Percentiles rank a stretch among this genome's conserved stretches.
phyloP scores from a whole-genome alignment of 1,140 invertebrate genomes.

The Sycobia sp. region DNA sequence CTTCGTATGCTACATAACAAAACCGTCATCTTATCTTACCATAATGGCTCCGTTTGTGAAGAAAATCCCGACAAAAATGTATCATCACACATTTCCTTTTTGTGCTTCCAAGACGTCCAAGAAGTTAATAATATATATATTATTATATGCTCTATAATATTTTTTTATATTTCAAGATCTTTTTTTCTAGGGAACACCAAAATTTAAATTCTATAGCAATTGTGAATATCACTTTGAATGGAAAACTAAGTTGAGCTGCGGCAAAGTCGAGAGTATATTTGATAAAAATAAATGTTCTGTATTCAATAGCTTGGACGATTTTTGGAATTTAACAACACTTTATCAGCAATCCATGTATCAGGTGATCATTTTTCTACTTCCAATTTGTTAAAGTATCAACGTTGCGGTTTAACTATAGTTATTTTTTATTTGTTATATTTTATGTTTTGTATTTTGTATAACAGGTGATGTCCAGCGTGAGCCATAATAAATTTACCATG shows the following conservation, averaged over 20 bases:
- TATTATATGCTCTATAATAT: background rate
- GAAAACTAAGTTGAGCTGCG: background rate
- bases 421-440: too few species aligned
- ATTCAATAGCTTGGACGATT: background rate
- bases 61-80: background rate
- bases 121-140: background rate
- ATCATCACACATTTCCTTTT: background rate
- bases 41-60: background rate
- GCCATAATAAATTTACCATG: background rate
- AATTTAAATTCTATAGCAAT: background rate
- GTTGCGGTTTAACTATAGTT: too few species aligned
- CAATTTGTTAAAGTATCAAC: too few species aligned
- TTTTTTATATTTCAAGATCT: background rate
- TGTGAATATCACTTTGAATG: slow-evolving; percentile 2
- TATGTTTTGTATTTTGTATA: too few species aligned
- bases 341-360: too few species aligned
- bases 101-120: background rate
- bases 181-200: background rate
- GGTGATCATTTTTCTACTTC: too few species aligned
- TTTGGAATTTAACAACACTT: background rate
- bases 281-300: background rate
- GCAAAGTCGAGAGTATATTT: background rate
- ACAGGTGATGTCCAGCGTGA: too few species aligned
- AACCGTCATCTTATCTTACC: background rate
- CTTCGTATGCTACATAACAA: background rate